These are phyloP conservation scores for Drosophila sulfurigaster DNA, from an alignment of 1,140 invertebrate genomes.

Conservation along the genomic window DNA sequence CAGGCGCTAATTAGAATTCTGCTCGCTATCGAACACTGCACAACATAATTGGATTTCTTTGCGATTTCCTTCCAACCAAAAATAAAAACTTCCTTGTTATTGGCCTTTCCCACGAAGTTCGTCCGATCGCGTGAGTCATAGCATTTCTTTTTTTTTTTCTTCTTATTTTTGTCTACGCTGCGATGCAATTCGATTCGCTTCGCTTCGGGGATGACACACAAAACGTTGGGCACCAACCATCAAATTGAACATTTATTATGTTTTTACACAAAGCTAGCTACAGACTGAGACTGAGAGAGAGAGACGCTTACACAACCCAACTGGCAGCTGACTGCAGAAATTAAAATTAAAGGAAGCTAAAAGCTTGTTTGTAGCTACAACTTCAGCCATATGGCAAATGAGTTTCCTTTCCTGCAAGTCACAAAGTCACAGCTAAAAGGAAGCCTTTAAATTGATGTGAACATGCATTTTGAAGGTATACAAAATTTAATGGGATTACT, in stretches of 20 bases:
- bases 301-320: slow-evolving; percentile 67
- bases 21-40: slow-evolving; percentile 22
- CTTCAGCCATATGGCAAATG: background rate
- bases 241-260: slow-evolving; percentile 79
- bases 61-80: slow-evolving; percentile 6
- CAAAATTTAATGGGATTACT: too few relatives aligned
- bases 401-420: slow-evolving; percentile 65
- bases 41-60: slow-evolving; percentile 16
- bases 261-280: background rate
- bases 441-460: too few relatives aligned
- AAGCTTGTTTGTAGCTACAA: background rate
- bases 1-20: slow-evolving; percentile 73
- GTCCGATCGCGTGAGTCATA: slow-evolving; percentile 74
- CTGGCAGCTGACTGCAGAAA: slow-evolving; percentile 64
- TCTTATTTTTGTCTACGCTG: background rate
- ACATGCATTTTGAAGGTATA: too few relatives aligned
- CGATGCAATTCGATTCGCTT: slow-evolving; percentile 11
- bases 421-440: slow-evolving; percentile 33
- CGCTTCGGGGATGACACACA: slow-evolving; percentile 48
- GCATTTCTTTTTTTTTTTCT: slow-evolving; percentile 38
- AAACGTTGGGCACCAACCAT: slow-evolving; percentile 48
- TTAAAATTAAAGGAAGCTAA: slow-evolving; percentile 54
- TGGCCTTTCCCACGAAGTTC: slow-evolving; percentile 76
- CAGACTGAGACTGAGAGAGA: background rate
- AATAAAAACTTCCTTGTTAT: slow-evolving; percentile 70